Evolutionary conservation across 2,888 invertebrate genomes (phyloP), one percentile per base, ranked within the genome.

Genomic region (Amblyjoppa proteus): DNA sequence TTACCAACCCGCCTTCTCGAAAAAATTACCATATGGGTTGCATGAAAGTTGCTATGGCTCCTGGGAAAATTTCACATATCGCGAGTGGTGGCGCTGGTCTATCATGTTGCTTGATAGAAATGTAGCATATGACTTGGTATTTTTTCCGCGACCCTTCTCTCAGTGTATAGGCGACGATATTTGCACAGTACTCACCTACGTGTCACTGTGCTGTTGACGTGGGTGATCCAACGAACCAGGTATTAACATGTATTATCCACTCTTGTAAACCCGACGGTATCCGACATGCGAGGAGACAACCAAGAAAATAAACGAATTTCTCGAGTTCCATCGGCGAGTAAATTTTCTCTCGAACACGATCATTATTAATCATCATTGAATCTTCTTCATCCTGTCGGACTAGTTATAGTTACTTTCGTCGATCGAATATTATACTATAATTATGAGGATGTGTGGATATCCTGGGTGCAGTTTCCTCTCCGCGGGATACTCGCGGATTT

Each of bases 381-480:
- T 64, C 79, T 74, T 70, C 74, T 70, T 68, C 69, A 79, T 79
- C 79, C 79, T 70, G 83, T 75, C 68, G 45, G 20, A 56, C 66
- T 80, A 66, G 73, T 56, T 76, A n/a, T 28, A 28, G 13, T 53
- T 53, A 13, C 9, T 51, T 25, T 66, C 25, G n/a, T 53, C 28
- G 16, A 41, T 56, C 25, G 51, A 74, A 38, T 41, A 53, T 61
- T 16, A 45, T 61, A 56, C n/a, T 66, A 34, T 83, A 79, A 83
- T 83, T 83, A 83, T 70, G 31, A 41, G 56, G 64, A 66, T 13
- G 66, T 34, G 68, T 41, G 81, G 76, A 81, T 79, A 79, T 83
- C 83, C 79, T 74, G 79, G 64, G 79, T n/a, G 79, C 64, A 83
- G 78, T 61, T 79, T 83, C 78, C 78, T 69, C 74, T 74, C 61